Evolutionary conservation across 1,140 invertebrate species (phyloP), one percentile per base, ranked within the genome.

Genomic region (Tetramorium parvispinum): DNA sequence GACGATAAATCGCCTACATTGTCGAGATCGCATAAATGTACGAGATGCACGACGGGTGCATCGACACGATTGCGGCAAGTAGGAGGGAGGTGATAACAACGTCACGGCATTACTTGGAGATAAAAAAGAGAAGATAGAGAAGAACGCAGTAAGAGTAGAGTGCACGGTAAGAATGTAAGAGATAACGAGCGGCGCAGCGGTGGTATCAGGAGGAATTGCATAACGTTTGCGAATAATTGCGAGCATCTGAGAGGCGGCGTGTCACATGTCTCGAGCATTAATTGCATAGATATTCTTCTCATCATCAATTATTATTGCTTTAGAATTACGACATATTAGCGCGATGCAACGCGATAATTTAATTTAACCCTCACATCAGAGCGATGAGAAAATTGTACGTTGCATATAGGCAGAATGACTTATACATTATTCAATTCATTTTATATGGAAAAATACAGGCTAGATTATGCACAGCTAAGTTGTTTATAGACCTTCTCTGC

Each of bases 161-260:
- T 7, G 51, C 11, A 43, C 49, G 7, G 13, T 75, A 75, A 75
- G 27, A 78, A 65, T 51, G 61, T 32, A n/a, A 16, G 7, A 65
- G 75, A 88, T 76, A 85, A 88, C 77, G 13, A 82, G 40, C 10
- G 3, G 10, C 43, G 10, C 43, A 85, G n/a, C 63, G 46, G 63
- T 63, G 55, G n/a, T 78, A 88, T 88, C 82, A 53, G 11, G 24
- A 55, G 82, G 66, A 73, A 59, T 85, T 66, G 55, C 66, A 46
- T 46, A 51, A 21, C 59, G 68, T 37, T 68, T 21, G 77, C 61
- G 46, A 37, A n/a, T 51, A 79, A 66, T 79, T 32, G 13, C 71
- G 27, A 49, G 10, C 37, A 57, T 43, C 49, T 59, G n/a, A 51
- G 21, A 85, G 46, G 32, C 21, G 4, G 11, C 24, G 37, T 61